A percentile compares a stretch with the other conserved stretches of the same genome.
Evolutionary conservation across 2,888 invertebrate genomes (phyloP).

Genomic region (Synanthedon andrenaeformis): DNA sequence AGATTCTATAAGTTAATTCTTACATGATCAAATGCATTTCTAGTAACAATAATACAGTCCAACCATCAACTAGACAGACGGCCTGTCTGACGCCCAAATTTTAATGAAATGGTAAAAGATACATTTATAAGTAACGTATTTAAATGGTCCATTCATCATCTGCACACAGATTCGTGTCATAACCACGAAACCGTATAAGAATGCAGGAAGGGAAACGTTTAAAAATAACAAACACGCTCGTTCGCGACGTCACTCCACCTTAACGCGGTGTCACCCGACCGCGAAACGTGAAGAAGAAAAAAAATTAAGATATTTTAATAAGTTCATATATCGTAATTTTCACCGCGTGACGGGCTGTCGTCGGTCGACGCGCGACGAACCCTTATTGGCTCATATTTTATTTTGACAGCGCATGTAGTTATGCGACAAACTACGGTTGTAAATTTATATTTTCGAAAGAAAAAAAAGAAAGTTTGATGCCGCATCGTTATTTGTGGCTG

Average conservation of each 20-base stretch:
- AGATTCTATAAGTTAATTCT: no score
- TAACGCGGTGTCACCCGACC: constrained; percentile 42
- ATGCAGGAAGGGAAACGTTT: neutral
- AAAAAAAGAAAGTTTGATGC: no score
- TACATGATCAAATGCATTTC: no score
- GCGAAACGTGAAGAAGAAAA: constrained; percentile 58
- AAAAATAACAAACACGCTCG: constrained; percentile 1
- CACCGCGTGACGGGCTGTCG: constrained; percentile 59
- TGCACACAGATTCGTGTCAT: neutral
- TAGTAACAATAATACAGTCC: no score
- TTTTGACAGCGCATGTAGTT: constrained; percentile 52
- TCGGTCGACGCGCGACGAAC: constrained; percentile 35
- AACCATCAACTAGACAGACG: no score
- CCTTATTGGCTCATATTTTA: constrained; percentile 67
- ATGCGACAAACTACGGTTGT: constrained; percentile 32
- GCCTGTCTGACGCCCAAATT: no score
- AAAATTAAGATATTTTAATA: constrained; percentile 54
- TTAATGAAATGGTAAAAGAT: no score
- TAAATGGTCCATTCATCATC: no score
- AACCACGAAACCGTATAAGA: neutral
- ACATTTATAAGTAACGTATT: no score
- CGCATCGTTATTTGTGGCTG: neutral
- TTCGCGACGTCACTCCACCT: constrained; percentile 24
- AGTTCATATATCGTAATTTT: constrained; percentile 60
- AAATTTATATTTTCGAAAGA: constrained; percentile 8